Evolutionary conservation across 2,797 vertebrate species (phyloP).

Genomic region (Odontamblyopus rebecca): DNA sequence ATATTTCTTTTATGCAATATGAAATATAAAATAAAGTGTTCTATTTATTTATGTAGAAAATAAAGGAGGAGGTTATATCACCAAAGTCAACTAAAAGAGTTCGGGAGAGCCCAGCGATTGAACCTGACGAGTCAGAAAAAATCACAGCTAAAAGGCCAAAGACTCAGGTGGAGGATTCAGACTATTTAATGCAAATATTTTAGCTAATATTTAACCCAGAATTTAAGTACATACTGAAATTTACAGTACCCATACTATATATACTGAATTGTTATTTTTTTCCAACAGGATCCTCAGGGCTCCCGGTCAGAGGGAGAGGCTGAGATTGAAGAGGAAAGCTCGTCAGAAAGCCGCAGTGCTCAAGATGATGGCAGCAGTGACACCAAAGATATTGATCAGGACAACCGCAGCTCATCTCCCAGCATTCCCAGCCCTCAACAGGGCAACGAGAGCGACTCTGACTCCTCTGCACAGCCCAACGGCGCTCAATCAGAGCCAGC

Average conservation of each 20-base stretch:
- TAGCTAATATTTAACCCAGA: background rate
- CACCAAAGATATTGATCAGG: slow-evolving; percentile 99
- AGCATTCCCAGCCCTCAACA: slow-evolving; percentile 96
- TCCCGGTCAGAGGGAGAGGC: slow-evolving; percentile 87
- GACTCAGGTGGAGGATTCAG: slow-evolving; percentile 79
- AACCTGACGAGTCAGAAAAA: slow-evolving; percentile 87
- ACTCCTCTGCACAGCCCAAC: slow-evolving; percentile 87
- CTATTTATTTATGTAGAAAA: slow-evolving; percentile 77
- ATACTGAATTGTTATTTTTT: slow-evolving; percentile 3
- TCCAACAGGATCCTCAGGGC: slow-evolving; percentile 84
- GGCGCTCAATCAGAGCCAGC: slow-evolving; percentile 71
- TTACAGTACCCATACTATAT: background rate
- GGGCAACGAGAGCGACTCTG: slow-evolving; percentile 97
- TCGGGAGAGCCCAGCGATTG: slow-evolving; percentile 85
- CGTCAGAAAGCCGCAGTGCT: slow-evolving; percentile 95
- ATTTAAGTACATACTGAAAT: background rate
- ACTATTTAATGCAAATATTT: background rate
- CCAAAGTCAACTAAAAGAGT: slow-evolving; percentile 93
- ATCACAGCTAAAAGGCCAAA: slow-evolving; percentile 88
- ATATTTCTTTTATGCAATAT: background rate
- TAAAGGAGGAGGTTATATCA: slow-evolving; percentile 87
- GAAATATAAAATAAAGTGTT: background rate
- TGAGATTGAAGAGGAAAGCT: slow-evolving; percentile 87
- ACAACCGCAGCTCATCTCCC: slow-evolving; percentile 98
- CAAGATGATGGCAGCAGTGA: slow-evolving; percentile 97